Conservation (phyloP, 1,140 invertebrate species). For the Drosophila triauraria region DNA sequence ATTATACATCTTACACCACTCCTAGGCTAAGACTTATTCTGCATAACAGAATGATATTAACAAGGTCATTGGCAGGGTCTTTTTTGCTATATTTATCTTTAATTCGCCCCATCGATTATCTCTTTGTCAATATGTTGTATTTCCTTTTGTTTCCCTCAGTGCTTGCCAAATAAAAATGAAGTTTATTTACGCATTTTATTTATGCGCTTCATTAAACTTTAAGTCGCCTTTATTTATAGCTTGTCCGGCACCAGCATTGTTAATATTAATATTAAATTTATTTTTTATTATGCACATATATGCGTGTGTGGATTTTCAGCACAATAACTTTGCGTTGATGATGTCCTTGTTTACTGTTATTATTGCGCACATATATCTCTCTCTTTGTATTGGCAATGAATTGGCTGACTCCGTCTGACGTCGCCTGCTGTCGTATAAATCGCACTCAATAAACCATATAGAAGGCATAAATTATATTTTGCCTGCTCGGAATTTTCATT, state of each 20-base stretch:
- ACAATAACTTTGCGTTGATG: conserved; percentile 48
- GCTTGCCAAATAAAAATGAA: conserved; percentile 70
- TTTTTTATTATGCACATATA: conserved; percentile 49
- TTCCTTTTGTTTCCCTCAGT: neutral
- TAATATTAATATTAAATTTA: conserved; percentile 77
- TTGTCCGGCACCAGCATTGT: conserved; percentile 40
- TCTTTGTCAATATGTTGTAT: conserved; percentile 12
- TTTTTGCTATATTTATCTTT: neutral
- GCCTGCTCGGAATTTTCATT: conserved; percentile 68
- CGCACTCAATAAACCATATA: conserved; percentile 82
- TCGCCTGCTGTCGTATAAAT: conserved; percentile 76
- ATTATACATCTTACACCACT: no score
- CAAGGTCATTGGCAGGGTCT: conserved; percentile 1
- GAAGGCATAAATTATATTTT: conserved; percentile 81
- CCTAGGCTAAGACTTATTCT: neutral
- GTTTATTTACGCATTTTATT: conserved; percentile 78
- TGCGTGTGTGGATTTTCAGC: conserved; percentile 23
- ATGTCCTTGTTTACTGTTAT: conserved; percentile 50
- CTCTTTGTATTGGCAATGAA: conserved; percentile 62
- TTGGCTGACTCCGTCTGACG: conserved; percentile 54
- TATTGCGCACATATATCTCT: conserved; percentile 47
- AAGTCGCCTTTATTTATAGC: conserved; percentile 73
- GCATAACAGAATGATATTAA: neutral
- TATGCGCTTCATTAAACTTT: conserved; percentile 81
- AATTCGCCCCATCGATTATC: conserved; percentile 16